A percentile compares a stretch with the other conserved stretches of the same genome.
phyloP scores from a whole-genome alignment of 2,888 invertebrate genomes.

The Opisthograptis luteolata region DNA sequence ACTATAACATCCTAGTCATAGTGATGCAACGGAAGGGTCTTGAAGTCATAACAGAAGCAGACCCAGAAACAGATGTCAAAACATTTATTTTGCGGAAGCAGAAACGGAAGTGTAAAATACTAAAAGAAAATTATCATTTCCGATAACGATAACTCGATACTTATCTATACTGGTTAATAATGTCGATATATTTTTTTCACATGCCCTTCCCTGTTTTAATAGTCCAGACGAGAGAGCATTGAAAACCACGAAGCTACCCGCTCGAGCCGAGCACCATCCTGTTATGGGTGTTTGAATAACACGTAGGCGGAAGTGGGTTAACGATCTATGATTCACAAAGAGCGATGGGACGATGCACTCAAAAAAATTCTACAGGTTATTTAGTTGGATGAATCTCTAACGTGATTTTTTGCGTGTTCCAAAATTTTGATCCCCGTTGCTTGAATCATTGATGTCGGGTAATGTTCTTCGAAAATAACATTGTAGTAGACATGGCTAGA shows the following conservation, averaged over 20 bases:
- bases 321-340: slow-evolving; percentile 64
- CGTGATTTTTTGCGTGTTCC: slow-evolving; percentile 11
- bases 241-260: slow-evolving; percentile 28
- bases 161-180: too few species aligned
- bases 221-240: slow-evolving; percentile 40
- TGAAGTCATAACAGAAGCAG: too few species aligned
- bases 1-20: too few species aligned
- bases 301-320: slow-evolving; percentile 69
- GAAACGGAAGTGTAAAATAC: too few species aligned
- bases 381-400: slow-evolving; percentile 1
- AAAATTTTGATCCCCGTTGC: slow-evolving; percentile 3
- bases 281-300: slow-evolving; percentile 43
- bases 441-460: slow-evolving; percentile 6
- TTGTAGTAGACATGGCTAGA: slow-evolving; percentile 2
- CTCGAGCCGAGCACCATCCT: slow-evolving; percentile 29
- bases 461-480: slow-evolving; percentile 4
- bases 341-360: slow-evolving; percentile 52
- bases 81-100: too few species aligned
- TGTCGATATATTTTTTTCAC: too few species aligned
- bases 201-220: too few species aligned
- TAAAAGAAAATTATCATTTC: too few species aligned
- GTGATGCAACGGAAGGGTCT: too few species aligned
- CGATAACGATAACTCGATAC: too few species aligned
- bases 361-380: slow-evolving; percentile 26
- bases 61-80: too few species aligned